phyloP scores from a whole-genome alignment of 2,888 invertebrate species.

The Clanis bilineata region DNA sequence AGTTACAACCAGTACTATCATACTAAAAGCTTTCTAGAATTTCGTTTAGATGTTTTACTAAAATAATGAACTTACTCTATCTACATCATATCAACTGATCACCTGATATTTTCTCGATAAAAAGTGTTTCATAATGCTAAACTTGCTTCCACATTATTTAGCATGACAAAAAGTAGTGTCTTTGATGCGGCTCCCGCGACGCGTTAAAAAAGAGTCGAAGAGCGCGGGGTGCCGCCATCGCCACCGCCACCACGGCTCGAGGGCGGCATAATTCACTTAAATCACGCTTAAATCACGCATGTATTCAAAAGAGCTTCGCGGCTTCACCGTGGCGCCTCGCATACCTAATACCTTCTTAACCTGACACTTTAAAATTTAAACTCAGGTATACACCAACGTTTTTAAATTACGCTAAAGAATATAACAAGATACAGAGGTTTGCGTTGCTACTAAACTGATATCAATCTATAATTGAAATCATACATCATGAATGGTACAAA shows the following conservation, averaged over 20 bases:
- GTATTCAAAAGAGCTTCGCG: slow-evolving; percentile 53
- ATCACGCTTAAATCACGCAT: slow-evolving; percentile 63
- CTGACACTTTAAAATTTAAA: slow-evolving; percentile 20
- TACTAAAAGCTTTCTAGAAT: background rate
- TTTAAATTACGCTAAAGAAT: background rate
- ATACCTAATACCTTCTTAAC: slow-evolving; percentile 36
- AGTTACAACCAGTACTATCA: too few species aligned
- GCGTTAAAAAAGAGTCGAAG: slow-evolving; percentile 67
- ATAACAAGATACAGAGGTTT: background rate
- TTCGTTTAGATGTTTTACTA: too few species aligned
- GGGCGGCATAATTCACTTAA: slow-evolving; percentile 74
- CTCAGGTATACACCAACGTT: background rate
- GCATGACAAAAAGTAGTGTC: slow-evolving; percentile 48
- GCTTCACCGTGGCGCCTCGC: slow-evolving; percentile 37
- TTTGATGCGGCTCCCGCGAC: slow-evolving; percentile 67
- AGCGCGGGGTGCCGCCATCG: slow-evolving; percentile 42
- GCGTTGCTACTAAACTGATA: background rate
- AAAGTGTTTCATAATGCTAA: background rate
- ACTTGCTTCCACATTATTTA: slow-evolving; percentile 45
- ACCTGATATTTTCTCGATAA: background rate
- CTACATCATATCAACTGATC: background rate
- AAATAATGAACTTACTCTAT: too few species aligned
- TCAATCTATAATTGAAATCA: background rate
- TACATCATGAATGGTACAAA: slow-evolving; percentile 18
- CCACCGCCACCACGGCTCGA: slow-evolving; percentile 32